Evolutionary conservation across 1,140 invertebrate genomes (phyloP).

Genomic region (Calephelis virginiensis): DNA sequence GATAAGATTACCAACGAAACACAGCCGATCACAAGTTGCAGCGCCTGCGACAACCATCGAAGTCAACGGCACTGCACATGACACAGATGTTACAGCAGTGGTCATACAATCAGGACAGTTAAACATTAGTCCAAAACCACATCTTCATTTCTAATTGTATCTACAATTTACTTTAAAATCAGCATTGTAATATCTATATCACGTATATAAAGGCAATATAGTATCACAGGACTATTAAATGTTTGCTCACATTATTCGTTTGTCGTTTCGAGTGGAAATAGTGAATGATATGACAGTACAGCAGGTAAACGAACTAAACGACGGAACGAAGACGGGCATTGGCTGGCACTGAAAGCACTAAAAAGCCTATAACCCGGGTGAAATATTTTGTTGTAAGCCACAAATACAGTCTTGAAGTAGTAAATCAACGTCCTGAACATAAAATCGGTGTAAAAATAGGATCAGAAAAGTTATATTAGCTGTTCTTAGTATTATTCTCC

Average conservation of each 20-base stretch:
- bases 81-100: neutral
- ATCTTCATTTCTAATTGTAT: too few relatives aligned
- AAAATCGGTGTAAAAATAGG: conserved; percentile 53
- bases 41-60: conserved; percentile 19
- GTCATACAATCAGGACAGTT: neutral
- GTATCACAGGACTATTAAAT: too few relatives aligned
- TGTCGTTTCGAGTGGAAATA: conserved; percentile 29
- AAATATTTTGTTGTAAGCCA: conserved; percentile 59
- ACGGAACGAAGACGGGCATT: conserved; percentile 45
- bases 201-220: too few relatives aligned
- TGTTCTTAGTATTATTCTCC: conserved; percentile 14
- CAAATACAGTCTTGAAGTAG: conserved; percentile 49
- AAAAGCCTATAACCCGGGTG: conserved; percentile 50
- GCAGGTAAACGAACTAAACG: conserved; percentile 54
- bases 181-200: too few relatives aligned
- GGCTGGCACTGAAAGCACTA: conserved; percentile 55
- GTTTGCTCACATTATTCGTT: too few relatives aligned
- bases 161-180: too few relatives aligned
- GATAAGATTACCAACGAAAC: conserved; percentile 67
- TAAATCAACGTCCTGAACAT: conserved; percentile 53
- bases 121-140: neutral
- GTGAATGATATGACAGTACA: conserved; percentile 48
- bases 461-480: conserved; percentile 26
- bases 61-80: neutral
- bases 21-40: conserved; percentile 35